Evolutionary conservation across 1,140 invertebrate species (phyloP).

Genomic region (Cotesia chilonis): DNA sequence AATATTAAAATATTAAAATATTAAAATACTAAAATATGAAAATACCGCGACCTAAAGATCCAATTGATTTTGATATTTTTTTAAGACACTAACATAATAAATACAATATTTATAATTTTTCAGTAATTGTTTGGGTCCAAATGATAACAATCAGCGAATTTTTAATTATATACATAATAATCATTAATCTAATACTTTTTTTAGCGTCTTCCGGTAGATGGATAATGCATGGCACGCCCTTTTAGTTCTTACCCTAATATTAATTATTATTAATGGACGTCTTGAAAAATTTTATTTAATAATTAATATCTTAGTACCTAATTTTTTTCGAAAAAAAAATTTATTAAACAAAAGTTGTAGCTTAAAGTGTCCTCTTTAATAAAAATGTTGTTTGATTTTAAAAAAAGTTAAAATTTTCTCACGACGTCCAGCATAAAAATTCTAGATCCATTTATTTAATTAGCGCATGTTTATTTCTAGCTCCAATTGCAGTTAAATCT

Average conservation of each 20-base stretch:
- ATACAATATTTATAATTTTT: not conserved
- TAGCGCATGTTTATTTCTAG: conserved; percentile 20
- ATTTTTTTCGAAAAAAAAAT: no score
- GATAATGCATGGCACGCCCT: not conserved
- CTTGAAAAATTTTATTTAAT: no score
- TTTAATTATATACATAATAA: not conserved
- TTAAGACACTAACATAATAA: not conserved
- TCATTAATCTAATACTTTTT: no score
- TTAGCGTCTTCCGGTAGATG: not conserved
- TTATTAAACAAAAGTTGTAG: no score
- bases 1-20: no score
- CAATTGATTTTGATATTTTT: not conserved
- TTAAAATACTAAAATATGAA: no score
- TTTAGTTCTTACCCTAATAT: not conserved
- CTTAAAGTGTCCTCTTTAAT: no score
- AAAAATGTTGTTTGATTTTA: no score
- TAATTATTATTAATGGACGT: no score
- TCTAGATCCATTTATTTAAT: not conserved
- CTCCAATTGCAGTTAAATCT: conserved; percentile 64
- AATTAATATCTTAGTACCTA: no score
- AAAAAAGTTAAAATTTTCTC: not conserved
- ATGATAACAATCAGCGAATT: conserved; percentile 3
- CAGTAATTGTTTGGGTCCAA: conserved; percentile 27
- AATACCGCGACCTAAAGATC: no score
- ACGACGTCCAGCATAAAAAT: not conserved